Percentiles rank a stretch among this genome's conserved stretches.
These are phyloP conservation scores for Mormyrops boulengeri DNA, from an alignment of 2,797 vertebrate genomes.

Conservation along the genomic window DNA sequence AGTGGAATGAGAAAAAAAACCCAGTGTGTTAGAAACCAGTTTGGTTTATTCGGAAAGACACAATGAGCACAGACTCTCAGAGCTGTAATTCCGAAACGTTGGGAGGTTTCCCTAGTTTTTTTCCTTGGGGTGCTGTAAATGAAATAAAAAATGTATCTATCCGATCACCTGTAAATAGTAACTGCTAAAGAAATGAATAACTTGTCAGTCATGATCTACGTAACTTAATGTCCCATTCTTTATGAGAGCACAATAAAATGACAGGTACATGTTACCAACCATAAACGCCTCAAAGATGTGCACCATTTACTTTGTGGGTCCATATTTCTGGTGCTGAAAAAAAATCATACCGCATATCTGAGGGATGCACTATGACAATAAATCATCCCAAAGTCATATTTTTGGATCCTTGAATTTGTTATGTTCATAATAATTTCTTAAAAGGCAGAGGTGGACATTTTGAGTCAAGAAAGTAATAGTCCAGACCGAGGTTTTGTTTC, in stretches of 20 bases:
- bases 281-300: background rate
- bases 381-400: background rate
- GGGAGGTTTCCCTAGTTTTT: background rate
- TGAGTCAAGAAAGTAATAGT: background rate
- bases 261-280: background rate
- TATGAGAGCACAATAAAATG: conserved; percentile 1
- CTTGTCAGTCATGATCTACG: background rate
- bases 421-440: background rate
- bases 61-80: background rate
- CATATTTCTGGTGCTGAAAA: background rate
- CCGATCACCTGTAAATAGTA: background rate
- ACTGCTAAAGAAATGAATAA: background rate
- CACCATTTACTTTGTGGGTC: background rate
- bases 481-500: background rate
- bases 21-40: background rate
- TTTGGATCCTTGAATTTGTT: background rate
- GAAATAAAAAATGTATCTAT: background rate
- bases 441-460: background rate
- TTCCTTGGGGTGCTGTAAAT: background rate
- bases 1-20: background rate
- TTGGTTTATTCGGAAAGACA: background rate
- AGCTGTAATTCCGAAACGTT: background rate
- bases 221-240: background rate
- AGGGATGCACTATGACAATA: background rate
- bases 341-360: background rate